Evolutionary conservation across 2,113 vertebrate species (phyloP).

Genomic region (Ciconia boyciana): DNA sequence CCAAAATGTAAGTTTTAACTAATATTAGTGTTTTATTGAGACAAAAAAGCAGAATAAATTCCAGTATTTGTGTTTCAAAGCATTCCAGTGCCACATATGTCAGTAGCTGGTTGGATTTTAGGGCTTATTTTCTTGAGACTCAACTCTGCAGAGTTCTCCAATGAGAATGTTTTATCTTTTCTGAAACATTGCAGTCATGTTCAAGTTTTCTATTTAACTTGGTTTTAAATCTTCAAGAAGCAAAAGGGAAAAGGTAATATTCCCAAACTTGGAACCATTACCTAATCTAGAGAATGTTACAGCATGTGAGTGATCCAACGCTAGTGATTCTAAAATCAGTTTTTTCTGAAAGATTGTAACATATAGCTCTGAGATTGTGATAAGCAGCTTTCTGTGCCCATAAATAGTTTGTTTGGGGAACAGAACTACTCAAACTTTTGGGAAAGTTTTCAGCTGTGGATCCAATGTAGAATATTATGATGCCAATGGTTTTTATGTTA

Average conservation of each 20-base stretch:
- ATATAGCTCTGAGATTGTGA: not conserved
- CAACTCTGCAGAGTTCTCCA: not conserved
- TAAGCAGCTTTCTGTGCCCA: not conserved
- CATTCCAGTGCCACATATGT: not conserved
- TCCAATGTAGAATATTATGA: not conserved
- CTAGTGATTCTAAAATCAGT: not conserved
- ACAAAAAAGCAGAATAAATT: not conserved
- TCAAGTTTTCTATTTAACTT: not conserved
- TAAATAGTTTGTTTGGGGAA: not conserved
- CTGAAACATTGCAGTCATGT: not conserved
- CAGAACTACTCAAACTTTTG: not conserved
- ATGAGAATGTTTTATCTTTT: not conserved
- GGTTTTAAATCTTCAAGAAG: not conserved
- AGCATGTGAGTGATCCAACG: not conserved
- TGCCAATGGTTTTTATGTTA: accelerated
- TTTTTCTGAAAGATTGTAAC: not conserved
- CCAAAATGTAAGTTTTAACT: constrained; percentile 85
- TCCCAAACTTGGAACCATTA: not conserved
- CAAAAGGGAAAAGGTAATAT: not conserved
- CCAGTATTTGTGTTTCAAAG: not conserved
- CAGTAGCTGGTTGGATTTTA: not conserved
- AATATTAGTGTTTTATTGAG: not conserved
- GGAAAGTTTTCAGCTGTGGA: not conserved
- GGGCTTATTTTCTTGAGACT: not conserved
- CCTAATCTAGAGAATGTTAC: not conserved